Conservation (phyloP, 1,140 invertebrate genomes). For the Leptinotarsa texana region DNA sequence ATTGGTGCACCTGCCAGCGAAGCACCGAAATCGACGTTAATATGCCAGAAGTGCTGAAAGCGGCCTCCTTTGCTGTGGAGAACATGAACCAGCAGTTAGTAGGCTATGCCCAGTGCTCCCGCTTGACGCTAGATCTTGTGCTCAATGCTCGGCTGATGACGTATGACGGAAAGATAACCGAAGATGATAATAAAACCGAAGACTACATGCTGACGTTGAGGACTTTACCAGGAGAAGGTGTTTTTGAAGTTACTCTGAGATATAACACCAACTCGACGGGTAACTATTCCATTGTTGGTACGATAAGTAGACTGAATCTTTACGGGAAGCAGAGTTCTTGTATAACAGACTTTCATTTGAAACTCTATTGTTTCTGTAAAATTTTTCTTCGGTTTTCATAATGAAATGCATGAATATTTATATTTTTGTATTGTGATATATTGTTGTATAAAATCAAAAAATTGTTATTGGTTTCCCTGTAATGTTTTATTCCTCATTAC, state of each 20-base stretch:
- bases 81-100: conserved; percentile 67
- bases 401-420: too few relatives aligned
- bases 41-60: conserved; percentile 56
- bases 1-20: conserved; percentile 83
- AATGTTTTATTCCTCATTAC: too few relatives aligned
- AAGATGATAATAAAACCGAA: conserved; percentile 55
- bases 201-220: conserved; percentile 70
- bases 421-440: too few relatives aligned
- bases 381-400: conserved; percentile 5
- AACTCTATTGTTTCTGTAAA: conserved; percentile 77
- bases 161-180: conserved; percentile 53
- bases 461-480: too few relatives aligned
- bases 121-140: conserved; percentile 60
- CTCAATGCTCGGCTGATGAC: conserved; percentile 61
- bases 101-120: conserved; percentile 63
- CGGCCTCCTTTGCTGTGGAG: conserved; percentile 62
- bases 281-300: conserved; percentile 62
- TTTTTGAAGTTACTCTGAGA: conserved; percentile 77
- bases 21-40: conserved; percentile 60
- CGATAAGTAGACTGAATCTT: conserved; percentile 77
- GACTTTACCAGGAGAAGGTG: conserved; percentile 68
- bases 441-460: too few relatives aligned
- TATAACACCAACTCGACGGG: conserved; percentile 44
- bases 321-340: conserved; percentile 80
- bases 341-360: conserved; percentile 72